These are phyloP conservation scores for Empis livida DNA, from an alignment of 2,888 invertebrate species.

Conservation along the genomic window DNA sequence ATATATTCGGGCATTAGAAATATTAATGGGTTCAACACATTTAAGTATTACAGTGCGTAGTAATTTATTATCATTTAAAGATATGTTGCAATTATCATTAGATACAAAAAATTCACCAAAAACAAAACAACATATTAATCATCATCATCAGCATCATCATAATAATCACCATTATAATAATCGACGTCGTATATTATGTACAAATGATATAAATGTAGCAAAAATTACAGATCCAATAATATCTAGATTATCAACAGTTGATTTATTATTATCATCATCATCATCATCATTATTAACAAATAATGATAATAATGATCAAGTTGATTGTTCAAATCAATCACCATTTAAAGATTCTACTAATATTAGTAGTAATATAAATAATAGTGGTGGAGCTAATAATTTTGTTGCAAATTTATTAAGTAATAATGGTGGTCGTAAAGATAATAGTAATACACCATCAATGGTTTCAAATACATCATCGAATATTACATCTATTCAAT, in stretches of 20 bases:
- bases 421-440: conserved; percentile 10
- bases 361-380: conserved; percentile 9
- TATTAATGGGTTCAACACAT: conserved; percentile 87
- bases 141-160: conserved; percentile 33
- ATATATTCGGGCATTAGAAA: conserved; percentile 82
- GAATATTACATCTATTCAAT: conserved; percentile 34
- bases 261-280: conserved; percentile 34
- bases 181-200: conserved; percentile 31
- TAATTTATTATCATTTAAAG: conserved; percentile 77
- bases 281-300: conserved; percentile 2
- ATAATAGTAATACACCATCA: too few species aligned
- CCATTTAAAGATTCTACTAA: conserved; percentile 37
- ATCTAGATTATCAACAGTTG: conserved; percentile 59
- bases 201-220: conserved; percentile 48
- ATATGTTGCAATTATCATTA: conserved; percentile 51
- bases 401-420: conserved; percentile 16
- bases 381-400: conserved; percentile 14
- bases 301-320: conserved; percentile 20
- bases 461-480: conserved; percentile 10
- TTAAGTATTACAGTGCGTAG: conserved; percentile 93
- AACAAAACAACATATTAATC: conserved; percentile 29
- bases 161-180: too few species aligned
- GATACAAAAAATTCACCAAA: conserved; percentile 71
- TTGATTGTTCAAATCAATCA: conserved; percentile 34
- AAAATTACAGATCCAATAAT: conserved; percentile 24